Evolutionary conservation across 2,797 vertebrate genomes (phyloP), one percentile per base, ranked within the genome.

Genomic region (Serranus cabrilla): DNA sequence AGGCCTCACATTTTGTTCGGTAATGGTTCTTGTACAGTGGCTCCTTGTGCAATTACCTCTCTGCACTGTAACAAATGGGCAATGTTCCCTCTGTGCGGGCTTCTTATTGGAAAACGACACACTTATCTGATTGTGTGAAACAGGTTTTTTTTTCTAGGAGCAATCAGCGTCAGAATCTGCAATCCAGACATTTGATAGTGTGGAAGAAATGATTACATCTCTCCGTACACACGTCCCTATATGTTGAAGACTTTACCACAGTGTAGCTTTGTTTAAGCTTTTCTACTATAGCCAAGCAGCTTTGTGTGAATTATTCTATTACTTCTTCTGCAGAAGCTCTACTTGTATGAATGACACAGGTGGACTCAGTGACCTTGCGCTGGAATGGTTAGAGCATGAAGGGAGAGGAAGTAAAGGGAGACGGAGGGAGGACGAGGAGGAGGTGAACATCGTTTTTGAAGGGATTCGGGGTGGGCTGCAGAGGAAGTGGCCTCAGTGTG

Each of bases 401-500:
- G 74, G 57, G 63, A 72, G 58, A 78, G 83, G 85, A 90, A 80
- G 79, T 74, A 62, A 80, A 69, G 40, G 62, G 73, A 87, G 79
- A 78, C 2, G 42, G 65, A 62, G 67, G 69, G 74, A 80, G 72
- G 74, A 77, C 42, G 64, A 81, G 71, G 62, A 80, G 71, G 78
- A 85, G 76, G 74, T 34, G 59, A 40, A 51, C 63, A 46, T 77
- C 10, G 47, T 59, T 86, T 84, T 37, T 63, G 67, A 68, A 63
- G 81, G 76, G 64, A 62, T 77, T 74, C 13, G 7, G 70, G 81
- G 85, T 79, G 86, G 90, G 77, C 75, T 82, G 83, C 79, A 71
- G 78, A 90, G 92, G 91, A 93, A 91, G 87, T 92, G 90, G 81
- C 91, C 92, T 81, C 64, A n/a, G 61, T 58, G 37, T 92, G 90